Base-by-base conservation (phyloP, 2,797 vertebrate genomes). In the Ara ararauna region DNA sequence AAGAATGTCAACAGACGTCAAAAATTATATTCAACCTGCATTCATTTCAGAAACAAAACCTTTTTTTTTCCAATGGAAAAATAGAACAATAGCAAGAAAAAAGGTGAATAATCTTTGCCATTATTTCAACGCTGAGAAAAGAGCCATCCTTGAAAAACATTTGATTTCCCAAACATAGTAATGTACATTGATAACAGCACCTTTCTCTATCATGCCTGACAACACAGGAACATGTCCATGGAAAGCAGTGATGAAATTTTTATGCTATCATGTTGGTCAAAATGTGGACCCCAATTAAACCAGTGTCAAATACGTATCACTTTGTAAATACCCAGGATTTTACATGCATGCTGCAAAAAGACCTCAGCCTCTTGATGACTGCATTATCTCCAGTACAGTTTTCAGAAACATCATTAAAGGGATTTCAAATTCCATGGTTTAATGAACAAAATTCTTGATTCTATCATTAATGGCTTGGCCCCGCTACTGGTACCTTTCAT, bases 401-500 rank as follows among this genome's bases (percentile, higher is more conserved):
- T 89, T 79, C 67, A 74, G 40, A 85, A 81, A 32, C 13, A 89
- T 13, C 30, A 65, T 51, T 64, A 79, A 81, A 40, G 11, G 5
- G 51, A 66, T 3, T 1, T 6, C 29, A 77, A 75, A 77, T 74
- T 51, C 17, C 1, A 1, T 3, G 5, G 26, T n/a, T 70, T 30
- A 76, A 24, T 16, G 20, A 76, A 61, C 6, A 71, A 36, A 16
- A 18, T 26, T 79, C n/a, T 89, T 34, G 21, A 68, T 72, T 92
- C 18, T 61, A 2, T 47, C 40, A 23, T 48, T 74, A 15, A 11
- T 67, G 56, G n/a, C 2, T 79, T 62, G 3, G 11, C 54, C 13
- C 44, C 0, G 0, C 45, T 44, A 74, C 4, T 30, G 19, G 21
- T 26, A 65, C 2, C 11, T 70, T 64, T 56, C 65, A 65, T 13